phyloP scores from a whole-genome alignment of 2,888 invertebrate genomes.

The Polyploca ridens region DNA sequence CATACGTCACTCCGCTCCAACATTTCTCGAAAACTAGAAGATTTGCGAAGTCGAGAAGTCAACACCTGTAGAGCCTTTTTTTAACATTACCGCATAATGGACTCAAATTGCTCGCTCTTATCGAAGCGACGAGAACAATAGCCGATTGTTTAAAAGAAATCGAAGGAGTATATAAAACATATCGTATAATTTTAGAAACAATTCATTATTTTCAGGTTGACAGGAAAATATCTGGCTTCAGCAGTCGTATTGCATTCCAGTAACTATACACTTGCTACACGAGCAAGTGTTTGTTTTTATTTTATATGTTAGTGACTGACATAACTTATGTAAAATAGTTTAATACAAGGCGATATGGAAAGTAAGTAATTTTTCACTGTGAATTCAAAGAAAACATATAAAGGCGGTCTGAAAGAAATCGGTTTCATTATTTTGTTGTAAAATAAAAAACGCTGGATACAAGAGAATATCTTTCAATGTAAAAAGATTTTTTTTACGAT shows the following conservation, averaged over 20 bases:
- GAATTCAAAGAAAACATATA: not conserved
- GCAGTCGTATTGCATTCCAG: slow-evolving; percentile 23
- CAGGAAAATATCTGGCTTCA: slow-evolving; percentile 44
- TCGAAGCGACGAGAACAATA: slow-evolving; percentile 62
- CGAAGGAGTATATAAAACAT: slow-evolving; percentile 70
- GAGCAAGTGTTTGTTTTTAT: slow-evolving; percentile 35
- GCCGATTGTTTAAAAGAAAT: slow-evolving; percentile 64
- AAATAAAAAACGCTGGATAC: slow-evolving; percentile 13
- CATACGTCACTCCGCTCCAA: not conserved
- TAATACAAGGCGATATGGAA: slow-evolving; percentile 29
- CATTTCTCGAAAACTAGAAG: not conserved
- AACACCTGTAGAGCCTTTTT: slow-evolving; percentile 2
- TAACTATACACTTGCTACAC: slow-evolving; percentile 17
- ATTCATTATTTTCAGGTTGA: slow-evolving; percentile 36
- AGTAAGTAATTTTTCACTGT: slow-evolving; percentile 31
- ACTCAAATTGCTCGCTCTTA: slow-evolving; percentile 42
- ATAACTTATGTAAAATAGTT: slow-evolving; percentile 26
- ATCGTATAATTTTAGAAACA: slow-evolving; percentile 42
- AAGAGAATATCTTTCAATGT: slow-evolving; percentile 18
- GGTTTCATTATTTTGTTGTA: not conserved
- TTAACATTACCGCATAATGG: slow-evolving; percentile 14
- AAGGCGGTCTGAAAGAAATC: not conserved
- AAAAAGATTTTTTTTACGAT: slow-evolving; percentile 22
- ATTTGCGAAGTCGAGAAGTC: not conserved
- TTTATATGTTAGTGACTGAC: slow-evolving; percentile 24